Base-by-base conservation (phyloP, 2,888 invertebrate species). In the Therioaphis trifolii region DNA sequence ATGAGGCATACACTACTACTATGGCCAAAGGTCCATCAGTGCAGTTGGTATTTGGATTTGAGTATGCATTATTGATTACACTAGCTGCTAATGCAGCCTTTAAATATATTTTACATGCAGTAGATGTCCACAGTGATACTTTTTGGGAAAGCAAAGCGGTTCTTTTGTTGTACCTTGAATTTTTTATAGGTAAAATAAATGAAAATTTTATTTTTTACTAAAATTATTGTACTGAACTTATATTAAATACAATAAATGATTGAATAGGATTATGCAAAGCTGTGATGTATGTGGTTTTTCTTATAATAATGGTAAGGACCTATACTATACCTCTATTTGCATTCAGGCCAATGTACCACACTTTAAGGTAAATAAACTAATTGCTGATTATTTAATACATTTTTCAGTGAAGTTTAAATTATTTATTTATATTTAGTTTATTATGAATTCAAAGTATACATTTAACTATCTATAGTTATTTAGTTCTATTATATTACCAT, bases 71-170 rank as follows among this genome's bases (percentile, higher is more conserved):
- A 88, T 91, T 99, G 76, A 91, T 98, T 84, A 98, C 98, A 7
- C 95, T 97, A 88, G 95, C 97, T 49, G 91, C 95, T 80, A 98
- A 98, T 89, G 97, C 97, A 85, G 91, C 94, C 74, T 95, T 98
- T 86, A 99, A 99, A 88, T 97, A 97, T 88, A 90, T 94, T 35
- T 90, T 96, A 49, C 97, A 98, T 88, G 93, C 95, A 4, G 93
- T 96, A 85, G 97, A 98, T 88, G 91, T 97, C 9, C 94, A 94
- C 87, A 94, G 94, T 89, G 97, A 99, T 88, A 96, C 95, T 66
- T 98, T 98, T 0, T 99, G 99, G 99, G 99, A 99, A 89, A 97
- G 96, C 89, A 99, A 99, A 89, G 98, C 99, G 14, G 98, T 99
- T 0, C 99, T 97, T 88, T 90, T 99, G 58, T 91, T 99, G 2